Evolutionary conservation across 2,797 vertebrate species (phyloP).

Genomic region (Mastacembelus armatus): DNA sequence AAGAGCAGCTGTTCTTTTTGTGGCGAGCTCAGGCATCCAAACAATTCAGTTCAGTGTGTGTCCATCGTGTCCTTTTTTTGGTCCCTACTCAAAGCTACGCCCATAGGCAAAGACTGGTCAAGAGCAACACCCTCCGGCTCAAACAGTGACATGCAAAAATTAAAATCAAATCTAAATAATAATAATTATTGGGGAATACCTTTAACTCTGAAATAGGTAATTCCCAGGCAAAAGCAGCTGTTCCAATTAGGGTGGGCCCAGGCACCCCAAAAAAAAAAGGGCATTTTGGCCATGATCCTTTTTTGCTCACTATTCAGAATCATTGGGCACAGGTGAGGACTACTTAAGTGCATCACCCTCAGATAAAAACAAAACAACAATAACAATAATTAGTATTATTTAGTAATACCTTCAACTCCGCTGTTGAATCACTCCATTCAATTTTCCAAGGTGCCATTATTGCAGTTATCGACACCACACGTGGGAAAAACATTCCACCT

Average conservation of each 20-base stretch:
- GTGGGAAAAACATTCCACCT: constrained; percentile 40
- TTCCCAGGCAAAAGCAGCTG: background rate
- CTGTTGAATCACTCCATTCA: constrained; percentile 44
- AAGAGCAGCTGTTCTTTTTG: background rate
- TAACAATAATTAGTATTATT: background rate
- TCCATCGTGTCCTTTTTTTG: background rate
- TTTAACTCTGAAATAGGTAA: constrained; percentile 34
- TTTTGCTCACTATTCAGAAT: background rate
- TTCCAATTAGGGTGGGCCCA: background rate
- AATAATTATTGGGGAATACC: constrained; percentile 60
- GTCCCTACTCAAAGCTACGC: too few species aligned
- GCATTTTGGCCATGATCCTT: background rate
- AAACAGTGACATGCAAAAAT: background rate
- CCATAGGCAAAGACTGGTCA: background rate
- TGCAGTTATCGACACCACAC: constrained; percentile 20
- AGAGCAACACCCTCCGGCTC: background rate
- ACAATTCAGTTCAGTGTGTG: background rate
- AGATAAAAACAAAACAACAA: background rate
- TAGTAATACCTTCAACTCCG: constrained; percentile 67
- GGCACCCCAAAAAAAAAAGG: background rate
- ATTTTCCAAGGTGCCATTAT: constrained; percentile 51
- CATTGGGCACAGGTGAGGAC: background rate
- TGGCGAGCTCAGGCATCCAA: background rate
- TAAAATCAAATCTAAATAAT: background rate
- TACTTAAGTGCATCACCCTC: fast-evolving